A percentile compares a stretch with the other conserved stretches of the same genome.
phyloP scores from a whole-genome alignment of 2,113 vertebrate species.

The Archilochus colubris region DNA sequence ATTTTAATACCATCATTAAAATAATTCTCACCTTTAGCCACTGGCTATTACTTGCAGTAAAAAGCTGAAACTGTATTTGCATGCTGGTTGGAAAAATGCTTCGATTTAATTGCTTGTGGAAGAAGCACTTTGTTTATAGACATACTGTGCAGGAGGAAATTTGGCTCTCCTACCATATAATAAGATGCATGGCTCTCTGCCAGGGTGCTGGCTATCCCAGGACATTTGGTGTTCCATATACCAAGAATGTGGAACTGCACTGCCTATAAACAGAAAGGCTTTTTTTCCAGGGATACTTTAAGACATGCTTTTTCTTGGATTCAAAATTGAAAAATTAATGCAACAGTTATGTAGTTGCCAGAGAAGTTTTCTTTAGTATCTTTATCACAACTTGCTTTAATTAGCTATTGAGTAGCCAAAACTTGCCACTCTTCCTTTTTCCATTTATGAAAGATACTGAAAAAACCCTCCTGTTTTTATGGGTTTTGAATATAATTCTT shows the following conservation, averaged over 20 bases:
- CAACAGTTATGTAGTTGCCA: neutral
- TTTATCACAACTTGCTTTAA: neutral
- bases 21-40: slow-evolving; percentile 37
- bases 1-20: slow-evolving; percentile 38
- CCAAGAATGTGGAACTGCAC: slow-evolving; percentile 49
- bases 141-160: slow-evolving; percentile 64
- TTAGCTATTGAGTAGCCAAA: slow-evolving; percentile 18
- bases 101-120: slow-evolving; percentile 68
- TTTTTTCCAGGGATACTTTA: slow-evolving; percentile 10
- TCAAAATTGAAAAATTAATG: neutral
- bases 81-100: slow-evolving; percentile 62
- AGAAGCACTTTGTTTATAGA: slow-evolving; percentile 73
- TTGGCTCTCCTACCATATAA: slow-evolving; percentile 68
- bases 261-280: slow-evolving; percentile 53
- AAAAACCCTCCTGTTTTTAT: neutral
- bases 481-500: neutral
- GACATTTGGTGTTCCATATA: slow-evolving; percentile 45
- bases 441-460: neutral
- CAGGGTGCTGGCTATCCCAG: slow-evolving; percentile 61
- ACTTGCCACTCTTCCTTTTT: neutral
- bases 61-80: slow-evolving; percentile 53
- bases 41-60: slow-evolving; percentile 11
- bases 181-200: slow-evolving; percentile 64
- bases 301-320: neutral
- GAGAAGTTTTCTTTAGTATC: neutral